These are phyloP conservation scores for Percopsis omiscomaycus DNA, from an alignment of 2,797 vertebrate genomes.

Conservation along the genomic window DNA sequence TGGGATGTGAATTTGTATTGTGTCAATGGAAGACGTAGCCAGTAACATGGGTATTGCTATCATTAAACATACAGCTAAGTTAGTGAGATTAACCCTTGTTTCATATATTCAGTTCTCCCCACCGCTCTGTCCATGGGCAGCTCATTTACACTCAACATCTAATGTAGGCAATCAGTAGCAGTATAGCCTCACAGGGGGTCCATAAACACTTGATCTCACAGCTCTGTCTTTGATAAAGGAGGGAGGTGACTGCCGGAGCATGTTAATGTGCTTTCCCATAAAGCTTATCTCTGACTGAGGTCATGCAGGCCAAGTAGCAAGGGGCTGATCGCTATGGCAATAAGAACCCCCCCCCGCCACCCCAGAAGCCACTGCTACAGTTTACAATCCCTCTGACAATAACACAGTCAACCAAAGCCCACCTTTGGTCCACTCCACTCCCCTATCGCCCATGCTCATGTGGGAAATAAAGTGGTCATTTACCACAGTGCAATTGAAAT, in stretches of 20 bases:
- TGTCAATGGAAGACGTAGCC: constrained; percentile 76
- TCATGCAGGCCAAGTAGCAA: constrained; percentile 74
- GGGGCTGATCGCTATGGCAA: constrained; percentile 76
- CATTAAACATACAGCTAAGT: constrained; percentile 75
- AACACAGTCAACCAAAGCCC: constrained; percentile 55
- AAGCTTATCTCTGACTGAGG: constrained; percentile 79
- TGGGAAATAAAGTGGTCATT: constrained; percentile 77
- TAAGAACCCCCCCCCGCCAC: constrained; percentile 56
- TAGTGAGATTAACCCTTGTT: constrained; percentile 60
- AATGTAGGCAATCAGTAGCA: constrained; percentile 72
- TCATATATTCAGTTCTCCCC: constrained; percentile 35
- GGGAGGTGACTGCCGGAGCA: constrained; percentile 66
- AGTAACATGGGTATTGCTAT: constrained; percentile 50
- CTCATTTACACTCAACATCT: constrained; percentile 70
- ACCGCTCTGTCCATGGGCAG: constrained; percentile 59
- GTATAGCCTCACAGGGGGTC: constrained; percentile 71
- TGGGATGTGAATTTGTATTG: constrained; percentile 41
- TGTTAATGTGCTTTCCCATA: constrained; percentile 77
- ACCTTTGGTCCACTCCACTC: constrained; percentile 71
- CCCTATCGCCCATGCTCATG: constrained; percentile 63
- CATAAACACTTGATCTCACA: constrained; percentile 83
- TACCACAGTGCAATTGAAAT: constrained; percentile 76
- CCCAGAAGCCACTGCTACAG: constrained; percentile 67
- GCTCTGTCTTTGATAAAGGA: constrained; percentile 73
- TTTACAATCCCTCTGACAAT: constrained; percentile 71